These are phyloP conservation scores for Penaeus vannamei DNA, from an alignment of 1,140 invertebrate genomes.

Conservation along the genomic window DNA sequence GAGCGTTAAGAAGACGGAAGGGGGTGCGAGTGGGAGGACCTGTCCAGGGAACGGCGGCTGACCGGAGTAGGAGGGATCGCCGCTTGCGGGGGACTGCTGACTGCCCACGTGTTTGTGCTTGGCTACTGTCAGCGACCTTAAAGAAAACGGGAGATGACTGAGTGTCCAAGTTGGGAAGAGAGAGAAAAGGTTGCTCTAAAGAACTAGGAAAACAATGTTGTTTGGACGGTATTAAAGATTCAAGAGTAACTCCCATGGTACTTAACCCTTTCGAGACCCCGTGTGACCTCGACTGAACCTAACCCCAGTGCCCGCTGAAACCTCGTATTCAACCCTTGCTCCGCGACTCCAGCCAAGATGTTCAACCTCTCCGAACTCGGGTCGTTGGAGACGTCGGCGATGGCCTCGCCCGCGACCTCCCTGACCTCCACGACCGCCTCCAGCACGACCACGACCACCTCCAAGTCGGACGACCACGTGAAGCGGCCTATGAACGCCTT, in stretches of 20 bases:
- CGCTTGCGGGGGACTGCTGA: slow-evolving; percentile 43
- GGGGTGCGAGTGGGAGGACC: slow-evolving; percentile 38
- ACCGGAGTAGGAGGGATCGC: slow-evolving; percentile 27
- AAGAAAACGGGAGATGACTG: slow-evolving; percentile 55
- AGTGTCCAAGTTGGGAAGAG: slow-evolving; percentile 29
- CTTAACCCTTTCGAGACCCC: slow-evolving; percentile 28
- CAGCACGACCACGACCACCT: slow-evolving; percentile 60
- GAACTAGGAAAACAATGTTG: too few species aligned
- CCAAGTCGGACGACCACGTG: slow-evolving; percentile 81
- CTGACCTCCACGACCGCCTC: slow-evolving; percentile 68
- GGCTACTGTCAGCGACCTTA: slow-evolving; percentile 32
- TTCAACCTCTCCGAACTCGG: slow-evolving; percentile 60
- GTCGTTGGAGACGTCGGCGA: slow-evolving; percentile 55
- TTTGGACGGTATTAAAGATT: too few species aligned
- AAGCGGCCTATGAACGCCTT: slow-evolving; percentile 99
- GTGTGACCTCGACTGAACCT: slow-evolving; percentile 24
- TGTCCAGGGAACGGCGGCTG: slow-evolving; percentile 39
- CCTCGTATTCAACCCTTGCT: neutral
- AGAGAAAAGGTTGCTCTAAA: neutral
- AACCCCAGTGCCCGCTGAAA: neutral
- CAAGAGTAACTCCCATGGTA: slow-evolving; percentile 34
- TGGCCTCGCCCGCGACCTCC: slow-evolving; percentile 68
- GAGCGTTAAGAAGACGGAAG: slow-evolving; percentile 52
- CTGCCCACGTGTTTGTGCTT: slow-evolving; percentile 61
- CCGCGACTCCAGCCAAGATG: slow-evolving; percentile 28